These are phyloP conservation scores for Artibeus jamaicensis DNA, from an alignment of 2,797 vertebrate species.

Conservation along the genomic window DNA sequence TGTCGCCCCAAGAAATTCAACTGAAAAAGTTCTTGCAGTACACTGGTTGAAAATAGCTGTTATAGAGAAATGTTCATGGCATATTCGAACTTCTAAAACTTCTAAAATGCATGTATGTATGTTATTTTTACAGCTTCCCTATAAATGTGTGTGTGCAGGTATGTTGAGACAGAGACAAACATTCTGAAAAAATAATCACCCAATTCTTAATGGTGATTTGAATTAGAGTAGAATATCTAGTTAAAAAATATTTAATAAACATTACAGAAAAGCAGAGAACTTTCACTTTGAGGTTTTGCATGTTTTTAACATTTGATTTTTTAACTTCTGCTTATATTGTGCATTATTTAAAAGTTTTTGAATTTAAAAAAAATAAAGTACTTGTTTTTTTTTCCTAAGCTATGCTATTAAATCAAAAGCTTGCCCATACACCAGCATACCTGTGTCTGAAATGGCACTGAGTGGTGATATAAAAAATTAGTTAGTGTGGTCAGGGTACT, in stretches of 20 bases:
- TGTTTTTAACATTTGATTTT: not conserved
- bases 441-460: not conserved
- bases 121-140: not conserved
- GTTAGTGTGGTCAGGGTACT: not conserved
- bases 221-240: not conserved
- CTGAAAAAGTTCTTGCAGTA: not conserved
- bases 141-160: not conserved
- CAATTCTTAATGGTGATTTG: not conserved
- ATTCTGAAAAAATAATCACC: not conserved
- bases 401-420: not conserved
- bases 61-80: not conserved
- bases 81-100: not conserved
- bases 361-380: not conserved
- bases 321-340: not conserved
- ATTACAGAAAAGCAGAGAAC: not conserved
- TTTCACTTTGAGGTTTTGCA: not conserved
- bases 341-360: not conserved
- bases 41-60: not conserved
- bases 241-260: not conserved
- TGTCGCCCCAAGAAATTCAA: not conserved
- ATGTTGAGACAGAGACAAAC: not conserved
- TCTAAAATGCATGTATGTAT: not conserved
- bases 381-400: not conserved
- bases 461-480: not conserved
- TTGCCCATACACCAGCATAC: not conserved